A percentile compares a stretch with the other conserved stretches of the same genome.
Conservation (phyloP, 2,888 invertebrate species). For the Cerceris ruficornis region DNA sequence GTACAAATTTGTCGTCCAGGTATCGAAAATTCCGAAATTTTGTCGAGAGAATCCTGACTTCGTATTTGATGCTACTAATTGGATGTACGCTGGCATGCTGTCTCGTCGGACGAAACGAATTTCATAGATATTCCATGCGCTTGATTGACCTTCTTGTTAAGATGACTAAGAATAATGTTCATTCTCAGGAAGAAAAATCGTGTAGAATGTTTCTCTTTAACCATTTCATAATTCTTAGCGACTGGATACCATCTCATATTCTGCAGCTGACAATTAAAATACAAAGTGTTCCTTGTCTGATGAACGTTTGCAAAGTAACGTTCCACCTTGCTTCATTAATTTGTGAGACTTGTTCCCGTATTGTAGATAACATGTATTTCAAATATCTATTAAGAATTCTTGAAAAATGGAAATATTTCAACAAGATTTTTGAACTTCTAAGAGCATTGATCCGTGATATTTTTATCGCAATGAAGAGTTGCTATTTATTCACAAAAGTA, state of each 20-base stretch:
- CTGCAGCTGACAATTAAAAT: background rate
- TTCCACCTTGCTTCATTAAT: background rate
- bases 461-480: too few species aligned
- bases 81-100: conserved; percentile 25
- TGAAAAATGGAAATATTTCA: too few species aligned
- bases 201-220: background rate
- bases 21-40: conserved; percentile 63
- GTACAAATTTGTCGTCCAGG: conserved; percentile 79
- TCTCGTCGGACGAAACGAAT: conserved; percentile 5
- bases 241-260: background rate
- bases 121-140: background rate
- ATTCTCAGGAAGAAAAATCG: conserved; percentile 1
- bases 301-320: background rate
- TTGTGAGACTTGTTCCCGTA: background rate
- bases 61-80: conserved; percentile 13
- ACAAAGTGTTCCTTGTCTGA: background rate
- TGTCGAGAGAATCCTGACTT: conserved; percentile 36
- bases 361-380: background rate
- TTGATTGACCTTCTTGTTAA: background rate
- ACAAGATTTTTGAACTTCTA: too few species aligned
- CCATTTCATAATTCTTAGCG: background rate
- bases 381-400: too few species aligned
- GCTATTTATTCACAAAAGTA: too few species aligned
- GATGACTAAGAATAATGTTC: background rate
- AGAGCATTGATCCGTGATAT: too few species aligned